Evolutionary conservation across 2,797 vertebrate species (phyloP), one percentile per base, ranked within the genome.

Genomic region (Pyrocephalus nanus): DNA sequence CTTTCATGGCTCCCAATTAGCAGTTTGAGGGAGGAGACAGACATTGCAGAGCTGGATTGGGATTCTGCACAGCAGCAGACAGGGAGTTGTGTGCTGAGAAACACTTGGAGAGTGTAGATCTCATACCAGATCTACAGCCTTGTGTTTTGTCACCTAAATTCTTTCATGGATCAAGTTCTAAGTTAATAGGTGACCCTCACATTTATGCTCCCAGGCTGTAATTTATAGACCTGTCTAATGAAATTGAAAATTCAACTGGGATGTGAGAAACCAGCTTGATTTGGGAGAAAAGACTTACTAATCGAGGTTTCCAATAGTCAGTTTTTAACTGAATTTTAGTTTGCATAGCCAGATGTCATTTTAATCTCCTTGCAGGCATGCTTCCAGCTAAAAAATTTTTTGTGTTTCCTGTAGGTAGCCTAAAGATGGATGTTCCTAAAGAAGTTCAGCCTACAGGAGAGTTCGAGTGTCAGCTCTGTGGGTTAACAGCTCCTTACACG

Each of bases 391-490:
- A 60, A 67, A 40, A 8, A 5, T 43, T 43, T 70, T 53, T 43
- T 67, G 18, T 64, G 26, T 88, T 92, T 90, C 51, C 67, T 80
- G 20, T 40, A 71, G 55, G 45, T 38, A 22, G 51, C n/a, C 55
- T 92, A 43, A 79, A 97, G 95, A 99, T 99, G 98, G 97, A 97
- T 15, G 73, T 87, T 53, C 84, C 60, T 48, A 84, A 92, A 45
- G 93, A 94, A 80, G 80, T 70, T 67, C 34, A 20, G 18, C 92
- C 86, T 55, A 40, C 93, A 83, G 98, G 97, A 36, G 74, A 96
- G 45, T 99, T 99, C 80, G 95, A 89, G 1, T 99, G 98, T 76
- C 97, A 98, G 42, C 85, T 98, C 5, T 99, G 99, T 91, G 97
- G 96, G 65, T 92, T 99, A 69, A 96, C 95, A 7, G 97, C 96